Conservation (phyloP, 1,140 invertebrate genomes). For the Diorhabda carinulata region DNA sequence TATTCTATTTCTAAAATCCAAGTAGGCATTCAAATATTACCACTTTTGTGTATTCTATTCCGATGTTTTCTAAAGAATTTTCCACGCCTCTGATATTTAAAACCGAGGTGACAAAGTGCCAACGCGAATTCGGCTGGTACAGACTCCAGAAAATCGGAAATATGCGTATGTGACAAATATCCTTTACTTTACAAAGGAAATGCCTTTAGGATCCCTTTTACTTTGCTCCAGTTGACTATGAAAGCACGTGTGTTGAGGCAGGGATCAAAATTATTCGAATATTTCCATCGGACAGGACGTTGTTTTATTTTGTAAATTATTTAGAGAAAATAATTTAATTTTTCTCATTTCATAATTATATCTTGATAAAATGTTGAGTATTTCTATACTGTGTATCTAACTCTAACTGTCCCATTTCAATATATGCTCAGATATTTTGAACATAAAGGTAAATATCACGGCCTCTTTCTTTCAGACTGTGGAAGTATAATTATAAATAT, state of each 20-base stretch:
- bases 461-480: too few relatives aligned
- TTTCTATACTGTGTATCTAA: too few relatives aligned
- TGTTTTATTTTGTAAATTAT: too few relatives aligned
- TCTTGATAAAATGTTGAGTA: too few relatives aligned
- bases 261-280: constrained; percentile 1
- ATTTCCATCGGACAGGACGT: background rate
- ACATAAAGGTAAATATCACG: too few relatives aligned
- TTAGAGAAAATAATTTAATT: too few relatives aligned
- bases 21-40: background rate
- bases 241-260: constrained; percentile 7
- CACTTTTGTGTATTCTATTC: constrained; percentile 4
- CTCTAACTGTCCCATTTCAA: too few relatives aligned
- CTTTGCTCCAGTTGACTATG: constrained; percentile 9
- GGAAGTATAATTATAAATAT: too few relatives aligned
- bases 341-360: too few relatives aligned
- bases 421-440: too few relatives aligned
- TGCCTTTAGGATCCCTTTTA: constrained; percentile 11
- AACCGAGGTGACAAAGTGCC: constrained; percentile 31
- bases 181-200: constrained; percentile 3
- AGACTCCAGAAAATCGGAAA: constrained; percentile 33
- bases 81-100: background rate
- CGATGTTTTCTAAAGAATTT: constrained; percentile 7
- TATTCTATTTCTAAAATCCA: background rate
- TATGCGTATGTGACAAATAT: constrained; percentile 36
- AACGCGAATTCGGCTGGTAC: constrained; percentile 26